These are phyloP conservation scores for Brotogeris chrysoptera DNA, from an alignment of 2,797 vertebrate genomes.

Conservation along the genomic window DNA sequence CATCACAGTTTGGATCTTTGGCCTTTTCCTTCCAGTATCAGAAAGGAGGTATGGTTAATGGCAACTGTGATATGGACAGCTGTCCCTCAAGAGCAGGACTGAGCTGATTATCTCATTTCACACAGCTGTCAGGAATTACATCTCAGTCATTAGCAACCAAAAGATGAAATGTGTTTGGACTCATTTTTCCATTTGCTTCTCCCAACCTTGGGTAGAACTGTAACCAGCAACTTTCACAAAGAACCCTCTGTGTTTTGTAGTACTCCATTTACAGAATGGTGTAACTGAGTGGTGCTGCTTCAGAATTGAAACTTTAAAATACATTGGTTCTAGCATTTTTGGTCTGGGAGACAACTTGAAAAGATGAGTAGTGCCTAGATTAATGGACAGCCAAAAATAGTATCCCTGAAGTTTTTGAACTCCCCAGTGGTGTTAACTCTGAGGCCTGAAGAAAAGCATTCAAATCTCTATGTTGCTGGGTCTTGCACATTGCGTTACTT, in stretches of 20 bases:
- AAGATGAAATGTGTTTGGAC: not conserved
- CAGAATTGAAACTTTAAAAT: not conserved
- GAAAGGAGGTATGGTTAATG: not conserved
- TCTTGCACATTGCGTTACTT: not conserved
- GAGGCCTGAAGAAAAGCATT: not conserved
- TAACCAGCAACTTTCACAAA: not conserved
- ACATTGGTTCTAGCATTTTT: not conserved
- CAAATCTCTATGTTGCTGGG: not conserved
- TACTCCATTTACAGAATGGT: not conserved
- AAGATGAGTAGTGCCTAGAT: not conserved
- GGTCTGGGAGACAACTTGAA: not conserved
- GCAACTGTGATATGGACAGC: not conserved
- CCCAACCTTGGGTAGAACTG: not conserved
- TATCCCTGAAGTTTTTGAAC: not conserved
- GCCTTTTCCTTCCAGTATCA: not conserved
- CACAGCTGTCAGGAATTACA: conserved; percentile 21
- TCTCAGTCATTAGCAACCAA: not conserved
- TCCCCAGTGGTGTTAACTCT: not conserved
- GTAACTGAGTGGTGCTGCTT: not conserved
- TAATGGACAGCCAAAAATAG: not conserved
- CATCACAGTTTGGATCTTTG: not conserved
- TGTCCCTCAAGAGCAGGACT: conserved; percentile 29
- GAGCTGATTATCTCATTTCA: conserved; percentile 23
- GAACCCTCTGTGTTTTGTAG: not conserved
- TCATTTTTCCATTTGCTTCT: not conserved